These are phyloP conservation scores for Lagopus leucura DNA, from an alignment of 2,113 vertebrate species.

Conservation along the genomic window DNA sequence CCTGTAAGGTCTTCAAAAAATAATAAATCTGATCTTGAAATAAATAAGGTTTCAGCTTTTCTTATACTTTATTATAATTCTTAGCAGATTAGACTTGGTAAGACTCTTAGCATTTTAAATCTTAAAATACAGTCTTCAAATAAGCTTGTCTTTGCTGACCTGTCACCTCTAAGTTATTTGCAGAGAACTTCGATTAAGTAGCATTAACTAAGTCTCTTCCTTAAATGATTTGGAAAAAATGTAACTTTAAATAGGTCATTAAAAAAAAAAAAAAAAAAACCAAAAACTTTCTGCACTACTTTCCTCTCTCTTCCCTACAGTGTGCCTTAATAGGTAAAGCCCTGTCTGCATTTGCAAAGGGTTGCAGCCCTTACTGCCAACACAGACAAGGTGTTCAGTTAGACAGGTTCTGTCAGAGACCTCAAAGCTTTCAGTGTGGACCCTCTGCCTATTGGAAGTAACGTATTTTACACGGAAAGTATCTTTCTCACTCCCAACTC, in stretches of 20 bases:
- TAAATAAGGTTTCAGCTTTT: conserved; percentile 72
- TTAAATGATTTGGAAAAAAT: conserved; percentile 63
- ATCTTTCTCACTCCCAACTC: background rate
- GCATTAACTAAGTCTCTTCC: conserved; percentile 66
- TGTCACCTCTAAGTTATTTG: conserved; percentile 76
- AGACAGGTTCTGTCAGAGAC: background rate
- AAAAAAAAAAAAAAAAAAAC: background rate
- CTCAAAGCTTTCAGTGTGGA: background rate
- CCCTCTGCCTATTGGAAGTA: conserved; percentile 3
- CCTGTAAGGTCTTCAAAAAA: conserved; percentile 24
- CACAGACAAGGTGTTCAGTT: background rate
- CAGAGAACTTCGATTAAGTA: conserved; percentile 69
- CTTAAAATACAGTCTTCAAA: conserved; percentile 70
- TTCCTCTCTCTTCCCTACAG: background rate
- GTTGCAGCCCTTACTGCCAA: conserved; percentile 1
- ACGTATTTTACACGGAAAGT: background rate
- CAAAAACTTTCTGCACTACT: background rate
- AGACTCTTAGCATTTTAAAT: conserved; percentile 73
- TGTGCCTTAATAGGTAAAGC: conserved; percentile 41
- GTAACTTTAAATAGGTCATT: conserved; percentile 69
- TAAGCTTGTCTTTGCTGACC: conserved; percentile 77
- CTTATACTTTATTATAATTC: conserved; percentile 74
- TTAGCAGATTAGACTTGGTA: conserved; percentile 71
- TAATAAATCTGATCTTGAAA: conserved; percentile 65
- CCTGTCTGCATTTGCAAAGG: background rate